Percentiles rank a stretch among this genome's conserved stretches.
These are phyloP conservation scores for Heliconius melpomene DNA, from an alignment of 1,140 invertebrate genomes.

Conservation along the genomic window DNA sequence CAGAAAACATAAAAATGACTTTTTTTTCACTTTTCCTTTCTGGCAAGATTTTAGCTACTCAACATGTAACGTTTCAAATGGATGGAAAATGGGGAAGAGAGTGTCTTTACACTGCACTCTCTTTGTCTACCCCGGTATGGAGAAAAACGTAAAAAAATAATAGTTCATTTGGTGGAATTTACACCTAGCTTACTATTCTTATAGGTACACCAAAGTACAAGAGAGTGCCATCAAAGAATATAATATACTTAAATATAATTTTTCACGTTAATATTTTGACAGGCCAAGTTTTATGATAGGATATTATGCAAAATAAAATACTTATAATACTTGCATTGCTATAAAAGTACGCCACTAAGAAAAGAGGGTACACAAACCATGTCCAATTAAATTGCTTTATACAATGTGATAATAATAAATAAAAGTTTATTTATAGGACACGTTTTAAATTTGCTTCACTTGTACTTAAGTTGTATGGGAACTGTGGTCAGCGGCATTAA, in stretches of 20 bases:
- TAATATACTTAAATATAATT: not conserved
- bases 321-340: not conserved
- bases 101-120: not conserved
- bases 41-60: too few relatives aligned
- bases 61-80: too few relatives aligned
- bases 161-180: too few relatives aligned
- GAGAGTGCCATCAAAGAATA: too few relatives aligned
- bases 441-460: slow-evolving; percentile 74
- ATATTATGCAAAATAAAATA: not conserved
- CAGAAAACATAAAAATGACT: too few relatives aligned
- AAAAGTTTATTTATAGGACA: slow-evolving; percentile 69
- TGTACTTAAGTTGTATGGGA: slow-evolving; percentile 55
- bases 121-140: not conserved
- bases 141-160: not conserved
- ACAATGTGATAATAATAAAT: slow-evolving; percentile 64
- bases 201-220: too few relatives aligned
- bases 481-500: slow-evolving; percentile 67
- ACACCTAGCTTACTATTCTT: too few relatives aligned
- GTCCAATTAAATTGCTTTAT: slow-evolving; percentile 69
- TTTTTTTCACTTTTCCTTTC: too few relatives aligned
- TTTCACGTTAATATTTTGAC: slow-evolving; percentile 28
- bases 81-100: too few relatives aligned
- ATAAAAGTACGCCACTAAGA: slow-evolving; percentile 21
- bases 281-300: slow-evolving; percentile 32
- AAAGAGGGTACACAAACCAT: slow-evolving; percentile 50